A percentile compares a stretch with the other conserved stretches of the same genome.
phyloP scores from a whole-genome alignment of 2,888 invertebrate genomes.

The Limnephilus lunatus region DNA sequence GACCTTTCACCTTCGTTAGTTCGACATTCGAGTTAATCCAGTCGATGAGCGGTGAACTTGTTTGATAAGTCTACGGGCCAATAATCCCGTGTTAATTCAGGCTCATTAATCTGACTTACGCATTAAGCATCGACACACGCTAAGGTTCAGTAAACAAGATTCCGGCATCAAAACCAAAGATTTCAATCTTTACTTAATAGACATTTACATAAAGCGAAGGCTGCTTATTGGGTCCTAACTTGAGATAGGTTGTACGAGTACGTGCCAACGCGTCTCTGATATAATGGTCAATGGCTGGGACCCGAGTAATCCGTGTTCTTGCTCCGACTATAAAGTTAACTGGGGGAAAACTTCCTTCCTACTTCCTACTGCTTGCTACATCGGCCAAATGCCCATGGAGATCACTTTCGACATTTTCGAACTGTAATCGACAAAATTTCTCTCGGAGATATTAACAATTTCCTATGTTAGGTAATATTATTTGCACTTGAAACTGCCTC shows the following conservation, averaged over 20 bases:
- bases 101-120: constrained; percentile 22
- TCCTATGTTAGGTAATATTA: not conserved
- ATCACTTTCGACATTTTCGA: not conserved
- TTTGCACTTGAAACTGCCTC: not conserved
- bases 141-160: constrained; percentile 40
- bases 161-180: constrained; percentile 47
- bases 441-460: not conserved
- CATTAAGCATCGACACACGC: constrained; percentile 23
- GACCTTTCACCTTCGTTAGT: not conserved
- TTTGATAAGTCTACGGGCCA: constrained; percentile 10
- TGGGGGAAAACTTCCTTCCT: constrained; percentile 37
- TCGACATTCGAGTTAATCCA: not conserved
- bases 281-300: constrained; percentile 35
- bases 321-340: constrained; percentile 53
- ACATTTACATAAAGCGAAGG: constrained; percentile 50
- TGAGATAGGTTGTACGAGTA: constrained; percentile 46
- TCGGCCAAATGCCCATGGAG: not conserved
- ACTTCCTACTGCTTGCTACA: constrained; percentile 33
- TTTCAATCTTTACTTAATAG: constrained; percentile 50
- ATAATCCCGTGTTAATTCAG: constrained; percentile 24
- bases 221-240: constrained; percentile 30
- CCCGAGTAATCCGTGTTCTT: constrained; percentile 45
- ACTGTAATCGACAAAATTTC: not conserved
- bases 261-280: constrained; percentile 53
- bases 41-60: not conserved